Percentiles rank a stretch among this genome's conserved stretches.
These are phyloP conservation scores for Cuculus canorus DNA, from an alignment of 2,797 vertebrate species.

Conservation along the genomic window DNA sequence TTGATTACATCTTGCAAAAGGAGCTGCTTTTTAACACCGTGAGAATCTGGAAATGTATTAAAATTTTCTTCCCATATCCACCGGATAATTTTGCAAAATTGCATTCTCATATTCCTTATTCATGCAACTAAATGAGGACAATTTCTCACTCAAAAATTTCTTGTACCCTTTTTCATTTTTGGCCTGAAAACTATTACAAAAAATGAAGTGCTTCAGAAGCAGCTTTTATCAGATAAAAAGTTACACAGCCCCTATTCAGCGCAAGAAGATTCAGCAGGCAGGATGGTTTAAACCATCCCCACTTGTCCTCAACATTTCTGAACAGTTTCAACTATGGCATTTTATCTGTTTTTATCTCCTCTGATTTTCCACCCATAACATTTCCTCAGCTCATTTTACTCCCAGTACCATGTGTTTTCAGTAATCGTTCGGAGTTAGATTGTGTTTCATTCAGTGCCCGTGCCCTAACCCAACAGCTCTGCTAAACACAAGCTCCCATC, in stretches of 20 bases:
- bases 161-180: neutral
- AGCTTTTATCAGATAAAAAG: neutral
- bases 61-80: neutral
- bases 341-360: slow-evolving; percentile 40
- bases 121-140: neutral
- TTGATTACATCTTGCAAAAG: neutral
- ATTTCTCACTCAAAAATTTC: neutral
- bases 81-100: neutral
- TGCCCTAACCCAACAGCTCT: neutral
- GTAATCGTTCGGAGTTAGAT: neutral
- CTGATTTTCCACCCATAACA: neutral
- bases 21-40: neutral
- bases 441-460: neutral
- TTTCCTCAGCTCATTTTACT: slow-evolving; percentile 1
- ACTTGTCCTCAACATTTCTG: neutral
- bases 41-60: neutral
- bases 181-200: neutral
- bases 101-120: neutral
- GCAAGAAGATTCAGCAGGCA: neutral
- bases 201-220: neutral
- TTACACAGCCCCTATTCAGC: neutral
- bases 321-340: neutral
- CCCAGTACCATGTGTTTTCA: neutral
- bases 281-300: neutral
- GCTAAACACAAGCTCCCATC: neutral